A percentile compares a stretch with the other conserved stretches of the same genome.
These are phyloP conservation scores for Physeter macrocephalus DNA, from an alignment of 2,113 vertebrate species.

Conservation along the genomic window DNA sequence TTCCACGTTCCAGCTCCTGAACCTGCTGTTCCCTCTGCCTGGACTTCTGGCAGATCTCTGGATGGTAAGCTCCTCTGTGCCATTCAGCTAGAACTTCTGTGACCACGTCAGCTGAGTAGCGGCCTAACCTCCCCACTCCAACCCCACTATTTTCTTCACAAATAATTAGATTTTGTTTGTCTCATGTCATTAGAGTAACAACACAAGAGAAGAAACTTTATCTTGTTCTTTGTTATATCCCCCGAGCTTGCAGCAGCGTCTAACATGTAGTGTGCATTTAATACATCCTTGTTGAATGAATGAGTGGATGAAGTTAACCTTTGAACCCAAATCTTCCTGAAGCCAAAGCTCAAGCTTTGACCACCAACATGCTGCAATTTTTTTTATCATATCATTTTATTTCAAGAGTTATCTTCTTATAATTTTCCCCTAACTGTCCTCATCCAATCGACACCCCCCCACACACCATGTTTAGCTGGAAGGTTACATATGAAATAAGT, in stretches of 20 bases:
- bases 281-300: not conserved
- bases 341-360: not conserved
- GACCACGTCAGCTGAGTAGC: not conserved
- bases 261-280: not conserved
- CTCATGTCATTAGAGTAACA: not conserved
- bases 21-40: not conserved
- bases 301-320: not conserved
- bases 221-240: not conserved
- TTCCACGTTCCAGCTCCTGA: not conserved
- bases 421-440: not conserved
- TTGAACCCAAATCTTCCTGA: not conserved
- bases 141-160: not conserved
- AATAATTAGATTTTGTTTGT: not conserved
- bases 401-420: not conserved
- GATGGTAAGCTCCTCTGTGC: not conserved
- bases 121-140: accelerated
- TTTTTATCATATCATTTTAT: not conserved
- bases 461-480: not conserved
- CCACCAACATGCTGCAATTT: not conserved
- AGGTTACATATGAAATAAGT: not conserved
- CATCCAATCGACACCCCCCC: accelerated
- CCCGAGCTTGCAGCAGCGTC: not conserved
- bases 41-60: not conserved
- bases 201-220: not conserved
- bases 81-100: not conserved